These are phyloP conservation scores for Junco hyemalis DNA, from an alignment of 2,113 vertebrate genomes.

Conservation along the genomic window DNA sequence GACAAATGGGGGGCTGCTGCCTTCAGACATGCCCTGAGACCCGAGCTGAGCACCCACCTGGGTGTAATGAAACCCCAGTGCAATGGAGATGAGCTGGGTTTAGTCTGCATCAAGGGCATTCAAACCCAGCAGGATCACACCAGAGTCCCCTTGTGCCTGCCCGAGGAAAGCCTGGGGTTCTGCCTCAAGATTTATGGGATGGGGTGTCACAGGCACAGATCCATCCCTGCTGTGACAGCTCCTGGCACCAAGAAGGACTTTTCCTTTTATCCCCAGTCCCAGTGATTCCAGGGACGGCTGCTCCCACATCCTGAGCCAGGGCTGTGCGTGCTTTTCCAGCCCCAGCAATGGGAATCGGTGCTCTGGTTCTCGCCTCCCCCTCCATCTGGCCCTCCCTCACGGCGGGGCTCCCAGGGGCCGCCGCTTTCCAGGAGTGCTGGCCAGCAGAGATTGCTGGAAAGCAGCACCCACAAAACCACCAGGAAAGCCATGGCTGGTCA, in stretches of 20 bases:
- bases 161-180: not conserved
- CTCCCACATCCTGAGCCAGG: not conserved
- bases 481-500: not conserved
- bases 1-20: not conserved
- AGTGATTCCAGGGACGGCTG: not conserved
- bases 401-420: not conserved
- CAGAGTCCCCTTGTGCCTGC: fast-evolving
- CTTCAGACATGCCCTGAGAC: not conserved
- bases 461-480: not conserved
- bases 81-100: not conserved
- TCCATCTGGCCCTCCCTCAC: not conserved
- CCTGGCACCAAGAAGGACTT: fast-evolving
- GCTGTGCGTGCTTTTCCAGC: not conserved
- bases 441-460: conserved; percentile 40
- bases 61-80: not conserved
- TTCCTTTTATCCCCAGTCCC: not conserved
- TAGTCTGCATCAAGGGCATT: not conserved
- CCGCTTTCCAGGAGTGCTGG: conserved; percentile 10
- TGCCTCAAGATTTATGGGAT: not conserved
- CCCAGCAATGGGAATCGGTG: not conserved
- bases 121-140: not conserved
- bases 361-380: not conserved
- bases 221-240: not conserved
- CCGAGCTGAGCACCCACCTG: fast-evolving
- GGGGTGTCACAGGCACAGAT: fast-evolving